Conservation (phyloP, 2,888 invertebrate genomes). For the Margaritifera margaritifera region DNA sequence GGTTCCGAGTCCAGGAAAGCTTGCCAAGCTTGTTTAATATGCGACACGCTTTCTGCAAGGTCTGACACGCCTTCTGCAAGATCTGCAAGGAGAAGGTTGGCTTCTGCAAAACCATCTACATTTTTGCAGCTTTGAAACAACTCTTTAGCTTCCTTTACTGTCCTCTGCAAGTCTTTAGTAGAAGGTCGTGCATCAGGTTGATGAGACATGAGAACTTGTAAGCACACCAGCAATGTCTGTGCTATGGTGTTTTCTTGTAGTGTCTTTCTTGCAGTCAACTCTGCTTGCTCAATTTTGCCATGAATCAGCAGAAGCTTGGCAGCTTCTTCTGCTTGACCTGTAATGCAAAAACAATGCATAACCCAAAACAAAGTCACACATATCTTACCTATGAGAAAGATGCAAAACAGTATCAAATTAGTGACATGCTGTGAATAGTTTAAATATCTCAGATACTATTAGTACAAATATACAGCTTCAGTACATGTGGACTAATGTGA, state of each 20-base stretch:
- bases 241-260: constrained; percentile 38
- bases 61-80: constrained; percentile 17
- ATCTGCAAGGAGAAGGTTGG: constrained; percentile 24
- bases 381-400: too few species aligned
- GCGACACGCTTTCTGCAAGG: too few species aligned
- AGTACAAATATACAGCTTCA: too few species aligned
- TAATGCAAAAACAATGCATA: constrained; percentile 7
- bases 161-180: constrained; percentile 7
- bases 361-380: too few species aligned
- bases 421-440: too few species aligned
- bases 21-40: constrained; percentile 35
- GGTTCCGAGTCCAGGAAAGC: constrained; percentile 37
- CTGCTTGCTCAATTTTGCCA: constrained; percentile 43
- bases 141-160: constrained; percentile 30
- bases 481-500: too few species aligned
- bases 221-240: constrained; percentile 36
- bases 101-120: constrained; percentile 30
- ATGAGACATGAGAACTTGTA: constrained; percentile 36
- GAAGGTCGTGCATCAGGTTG: constrained; percentile 6
- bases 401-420: too few species aligned
- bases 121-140: constrained; percentile 31
- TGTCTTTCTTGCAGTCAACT: constrained; percentile 35
- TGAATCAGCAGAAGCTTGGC: constrained; percentile 38
- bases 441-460: too few species aligned
- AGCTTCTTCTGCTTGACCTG: constrained; percentile 42